Conservation (phyloP, 2,797 vertebrate species). For the Psittacula derbiana region DNA sequence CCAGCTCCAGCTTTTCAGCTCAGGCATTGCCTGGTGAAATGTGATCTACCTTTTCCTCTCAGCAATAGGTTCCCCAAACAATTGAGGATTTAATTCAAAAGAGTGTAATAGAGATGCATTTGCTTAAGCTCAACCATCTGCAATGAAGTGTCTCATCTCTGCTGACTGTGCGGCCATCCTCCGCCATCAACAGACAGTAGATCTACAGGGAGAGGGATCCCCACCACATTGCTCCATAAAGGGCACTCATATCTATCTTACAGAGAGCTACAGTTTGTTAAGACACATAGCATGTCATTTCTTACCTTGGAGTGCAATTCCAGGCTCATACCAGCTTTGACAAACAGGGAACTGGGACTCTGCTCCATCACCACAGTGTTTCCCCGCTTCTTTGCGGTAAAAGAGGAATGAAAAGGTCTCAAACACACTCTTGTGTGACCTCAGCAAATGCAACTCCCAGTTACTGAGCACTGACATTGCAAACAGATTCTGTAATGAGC, state of each 20-base stretch:
- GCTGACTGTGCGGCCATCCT: background rate
- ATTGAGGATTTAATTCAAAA: constrained; percentile 12
- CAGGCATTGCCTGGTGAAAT: constrained; percentile 27
- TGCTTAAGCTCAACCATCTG: constrained; percentile 46
- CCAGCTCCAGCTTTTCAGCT: background rate
- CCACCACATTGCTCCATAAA: background rate
- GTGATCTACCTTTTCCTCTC: constrained; percentile 46
- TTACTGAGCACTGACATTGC: background rate
- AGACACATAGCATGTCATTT: background rate
- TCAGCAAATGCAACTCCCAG: background rate
- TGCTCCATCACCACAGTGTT: background rate
- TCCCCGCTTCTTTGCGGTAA: background rate
- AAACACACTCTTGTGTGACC: background rate
- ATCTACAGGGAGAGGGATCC: background rate
- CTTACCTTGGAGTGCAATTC: background rate
- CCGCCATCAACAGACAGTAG: background rate
- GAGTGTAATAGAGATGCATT: background rate
- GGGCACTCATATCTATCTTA: background rate
- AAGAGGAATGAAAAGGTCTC: background rate
- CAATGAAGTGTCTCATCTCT: background rate
- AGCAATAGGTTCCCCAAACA: constrained; percentile 28
- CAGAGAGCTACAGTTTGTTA: background rate
- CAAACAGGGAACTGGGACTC: background rate
- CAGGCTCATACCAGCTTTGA: background rate
- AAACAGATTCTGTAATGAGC: background rate